Conservation (phyloP, 2,888 invertebrate genomes). For the Oithona nana region DNA sequence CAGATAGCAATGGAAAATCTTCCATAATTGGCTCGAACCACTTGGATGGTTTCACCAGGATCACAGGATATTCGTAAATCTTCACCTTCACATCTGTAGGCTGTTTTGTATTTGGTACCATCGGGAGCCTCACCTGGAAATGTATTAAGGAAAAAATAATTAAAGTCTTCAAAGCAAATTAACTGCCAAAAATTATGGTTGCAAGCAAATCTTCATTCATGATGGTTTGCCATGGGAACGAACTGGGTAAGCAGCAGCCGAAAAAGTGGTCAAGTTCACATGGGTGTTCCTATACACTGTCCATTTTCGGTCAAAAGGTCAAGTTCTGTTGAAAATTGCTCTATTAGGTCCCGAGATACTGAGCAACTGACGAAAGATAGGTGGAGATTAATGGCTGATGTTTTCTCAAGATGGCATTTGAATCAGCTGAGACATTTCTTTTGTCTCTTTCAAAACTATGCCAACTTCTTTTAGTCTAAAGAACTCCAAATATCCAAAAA, state of each 20-base stretch:
- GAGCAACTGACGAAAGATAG: too few species aligned
- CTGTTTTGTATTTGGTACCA: slow-evolving; percentile 61
- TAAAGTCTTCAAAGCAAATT: background rate
- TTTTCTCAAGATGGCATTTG: background rate
- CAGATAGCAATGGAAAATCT: slow-evolving; percentile 83
- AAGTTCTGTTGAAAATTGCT: background rate
- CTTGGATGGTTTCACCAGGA: slow-evolving; percentile 67
- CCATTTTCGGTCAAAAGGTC: background rate
- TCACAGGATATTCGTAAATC: slow-evolving; percentile 67
- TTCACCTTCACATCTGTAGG: slow-evolving; percentile 82
- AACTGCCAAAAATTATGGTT: too few species aligned
- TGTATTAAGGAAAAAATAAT: background rate
- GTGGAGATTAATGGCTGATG: background rate
- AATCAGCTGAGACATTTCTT: background rate
- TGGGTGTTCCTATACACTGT: too few species aligned
- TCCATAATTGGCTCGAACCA: slow-evolving; percentile 82
- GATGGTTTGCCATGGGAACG: background rate
- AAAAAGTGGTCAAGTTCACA: too few species aligned
- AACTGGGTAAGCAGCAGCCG: background rate
- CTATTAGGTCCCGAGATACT: too few species aligned
- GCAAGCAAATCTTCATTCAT: background rate
- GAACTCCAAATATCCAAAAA: too few species aligned
- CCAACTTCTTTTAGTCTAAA: too few species aligned
- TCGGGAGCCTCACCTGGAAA: slow-evolving; percentile 31
- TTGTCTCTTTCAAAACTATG: background rate